phyloP scores from a whole-genome alignment of 1,140 invertebrate genomes.

The Trypoxylus dichotomus region DNA sequence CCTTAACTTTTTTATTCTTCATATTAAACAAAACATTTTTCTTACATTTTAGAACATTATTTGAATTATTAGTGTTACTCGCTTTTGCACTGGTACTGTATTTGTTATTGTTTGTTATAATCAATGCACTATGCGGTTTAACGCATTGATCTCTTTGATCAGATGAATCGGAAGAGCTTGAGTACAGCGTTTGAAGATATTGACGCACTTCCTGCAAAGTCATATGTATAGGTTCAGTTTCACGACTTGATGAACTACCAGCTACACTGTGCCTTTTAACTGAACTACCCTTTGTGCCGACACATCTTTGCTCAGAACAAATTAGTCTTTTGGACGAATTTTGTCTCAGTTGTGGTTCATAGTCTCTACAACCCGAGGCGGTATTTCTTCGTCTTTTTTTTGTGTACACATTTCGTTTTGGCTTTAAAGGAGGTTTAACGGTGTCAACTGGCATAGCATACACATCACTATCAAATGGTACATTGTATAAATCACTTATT shows the following conservation, averaged over 20 bases:
- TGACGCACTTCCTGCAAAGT: constrained; percentile 82
- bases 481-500: constrained; percentile 82
- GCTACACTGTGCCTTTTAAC: constrained; percentile 63
- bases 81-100: constrained; percentile 49
- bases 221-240: constrained; percentile 78
- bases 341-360: constrained; percentile 39
- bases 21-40: constrained; percentile 55
- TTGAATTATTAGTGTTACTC: constrained; percentile 49
- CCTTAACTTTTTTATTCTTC: constrained; percentile 69
- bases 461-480: constrained; percentile 82
- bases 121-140: constrained; percentile 36
- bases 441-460: constrained; percentile 83
- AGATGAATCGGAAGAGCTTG: constrained; percentile 65
- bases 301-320: neutral
- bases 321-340: constrained; percentile 5
- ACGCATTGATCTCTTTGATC: constrained; percentile 56
- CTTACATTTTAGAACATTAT: constrained; percentile 14
- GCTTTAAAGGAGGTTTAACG: constrained; percentile 62
- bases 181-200: constrained; percentile 77
- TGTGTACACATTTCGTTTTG: constrained; percentile 57
- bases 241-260: constrained; percentile 55
- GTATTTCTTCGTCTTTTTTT: constrained; percentile 63
- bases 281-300: constrained; percentile 41
- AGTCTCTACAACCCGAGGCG: constrained; percentile 57
- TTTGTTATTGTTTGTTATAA: constrained; percentile 30